phyloP scores from a whole-genome alignment of 2,797 vertebrate species.

The Sebastes miniatus region DNA sequence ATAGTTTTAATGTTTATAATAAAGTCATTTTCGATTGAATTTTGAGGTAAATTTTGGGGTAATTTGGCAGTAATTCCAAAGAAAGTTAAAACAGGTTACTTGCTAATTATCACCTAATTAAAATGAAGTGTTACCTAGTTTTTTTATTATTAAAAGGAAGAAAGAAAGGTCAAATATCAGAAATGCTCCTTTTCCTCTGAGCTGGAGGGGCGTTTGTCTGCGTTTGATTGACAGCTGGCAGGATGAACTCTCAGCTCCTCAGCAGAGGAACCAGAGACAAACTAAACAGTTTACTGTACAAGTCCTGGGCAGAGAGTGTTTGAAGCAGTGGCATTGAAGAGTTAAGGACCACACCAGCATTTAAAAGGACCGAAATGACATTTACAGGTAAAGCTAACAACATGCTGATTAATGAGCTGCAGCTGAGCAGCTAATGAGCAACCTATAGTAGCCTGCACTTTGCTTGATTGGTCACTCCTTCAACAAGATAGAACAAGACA shows the following conservation, averaged over 20 bases:
- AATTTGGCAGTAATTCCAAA: no score
- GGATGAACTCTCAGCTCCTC: background rate
- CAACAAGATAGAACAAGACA: background rate
- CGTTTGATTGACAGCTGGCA: background rate
- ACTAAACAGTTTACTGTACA: background rate
- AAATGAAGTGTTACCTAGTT: no score
- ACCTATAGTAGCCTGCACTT: background rate
- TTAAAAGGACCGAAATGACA: background rate
- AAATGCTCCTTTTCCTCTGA: background rate
- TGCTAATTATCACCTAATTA: no score
- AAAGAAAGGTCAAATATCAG: background rate
- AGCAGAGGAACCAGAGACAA: background rate
- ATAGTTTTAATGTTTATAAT: background rate
- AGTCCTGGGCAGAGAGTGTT: background rate
- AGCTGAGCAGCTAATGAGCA: background rate
- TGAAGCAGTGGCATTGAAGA: background rate
- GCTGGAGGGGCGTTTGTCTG: background rate
- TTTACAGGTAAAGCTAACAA: slow-evolving; percentile 4
- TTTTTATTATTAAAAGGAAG: background rate
- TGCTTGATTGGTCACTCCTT: background rate
- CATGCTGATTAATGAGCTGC: slow-evolving; percentile 14
- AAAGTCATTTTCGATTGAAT: no score
- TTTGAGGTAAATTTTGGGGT: no score
- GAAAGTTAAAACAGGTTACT: no score
- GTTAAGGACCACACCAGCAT: background rate